Conservation (phyloP, 2,797 vertebrate genomes). For the Lagorchestes hirsutus region DNA sequence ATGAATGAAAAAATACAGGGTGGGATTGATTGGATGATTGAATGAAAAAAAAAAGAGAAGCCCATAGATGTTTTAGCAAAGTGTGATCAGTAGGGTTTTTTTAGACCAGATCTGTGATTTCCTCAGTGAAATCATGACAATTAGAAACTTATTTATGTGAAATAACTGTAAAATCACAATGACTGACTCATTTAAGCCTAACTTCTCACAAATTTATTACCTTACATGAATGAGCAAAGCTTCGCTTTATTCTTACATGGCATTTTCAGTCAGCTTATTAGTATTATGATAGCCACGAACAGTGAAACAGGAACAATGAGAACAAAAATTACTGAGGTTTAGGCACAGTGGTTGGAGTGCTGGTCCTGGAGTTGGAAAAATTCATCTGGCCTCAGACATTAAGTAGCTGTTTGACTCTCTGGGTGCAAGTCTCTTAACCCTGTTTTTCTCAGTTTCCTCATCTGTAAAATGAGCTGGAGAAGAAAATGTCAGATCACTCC, state of each 20-base stretch:
- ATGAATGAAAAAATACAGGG: neutral
- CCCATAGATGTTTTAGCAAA: neutral
- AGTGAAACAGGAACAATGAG: neutral
- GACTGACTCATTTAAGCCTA: neutral
- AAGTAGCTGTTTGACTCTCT: too few species aligned
- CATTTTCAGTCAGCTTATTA: neutral
- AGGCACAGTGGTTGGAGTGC: neutral
- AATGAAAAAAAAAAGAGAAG: neutral
- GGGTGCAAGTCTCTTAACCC: neutral
- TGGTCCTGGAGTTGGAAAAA: too few species aligned
- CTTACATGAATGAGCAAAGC: neutral
- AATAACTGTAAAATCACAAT: neutral
- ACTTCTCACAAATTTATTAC: neutral
- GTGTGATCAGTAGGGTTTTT: neutral
- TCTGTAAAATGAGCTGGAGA: neutral
- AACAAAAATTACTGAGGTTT: neutral
- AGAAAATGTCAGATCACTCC: neutral
- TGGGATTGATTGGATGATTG: neutral
- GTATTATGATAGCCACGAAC: neutral
- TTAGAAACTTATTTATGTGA: neutral
- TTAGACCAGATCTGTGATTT: neutral
- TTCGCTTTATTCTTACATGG: neutral
- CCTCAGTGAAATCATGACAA: neutral
- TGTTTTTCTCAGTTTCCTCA: neutral
- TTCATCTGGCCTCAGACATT: neutral